Base-by-base conservation (phyloP, 2,888 invertebrate genomes). In the Escarpia spicata region DNA sequence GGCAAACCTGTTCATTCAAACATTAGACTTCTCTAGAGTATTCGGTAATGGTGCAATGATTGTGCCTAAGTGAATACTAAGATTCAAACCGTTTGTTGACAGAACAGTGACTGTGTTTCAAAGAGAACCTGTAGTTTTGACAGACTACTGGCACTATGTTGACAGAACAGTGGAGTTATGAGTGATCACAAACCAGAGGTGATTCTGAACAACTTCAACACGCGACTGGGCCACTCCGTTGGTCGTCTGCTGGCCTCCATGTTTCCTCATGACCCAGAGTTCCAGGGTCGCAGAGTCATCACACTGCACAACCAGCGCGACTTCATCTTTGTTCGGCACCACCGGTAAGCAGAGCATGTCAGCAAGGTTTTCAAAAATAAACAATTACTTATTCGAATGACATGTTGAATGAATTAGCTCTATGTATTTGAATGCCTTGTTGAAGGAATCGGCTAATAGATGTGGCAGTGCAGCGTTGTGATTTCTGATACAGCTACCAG, bases 241-340 rank as follows among this genome's bases (percentile, higher is more conserved):
- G 98, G 98, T 0, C 97, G 99, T 94, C 98, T 99, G 98, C 97
- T 99, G 93, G 96, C 98, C 19, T 98, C 99, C 0, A 96, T 99
- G 90, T 99, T 99, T 96, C 99, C 99, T 96, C 98, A 98, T 96
- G 98, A 98, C 96, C 99, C 99, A 0, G 98, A 99, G 96, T 99
- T 99, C 97, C 97, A 97, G 94, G 99, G 99, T 0, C 97, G 99
- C 4, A 97, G 99, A 93, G 98, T 98, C 0, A 98, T 99, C 93
- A 99, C 99, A 58, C 99, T 99, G 96, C 99, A 99, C 97, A 99
- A 99, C 97, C 99, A 99, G 96, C 97, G 99, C 93, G 99, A 99
- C 97, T 99, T 98, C 96, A 98, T 99, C 95, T 99, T 99, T 97
- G 99, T 99, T 96, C 97, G 99, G 93, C 99, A 99, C 97, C 99